phyloP scores from a whole-genome alignment of 2,113 vertebrate species.

The Campylomormyrus numenius region DNA sequence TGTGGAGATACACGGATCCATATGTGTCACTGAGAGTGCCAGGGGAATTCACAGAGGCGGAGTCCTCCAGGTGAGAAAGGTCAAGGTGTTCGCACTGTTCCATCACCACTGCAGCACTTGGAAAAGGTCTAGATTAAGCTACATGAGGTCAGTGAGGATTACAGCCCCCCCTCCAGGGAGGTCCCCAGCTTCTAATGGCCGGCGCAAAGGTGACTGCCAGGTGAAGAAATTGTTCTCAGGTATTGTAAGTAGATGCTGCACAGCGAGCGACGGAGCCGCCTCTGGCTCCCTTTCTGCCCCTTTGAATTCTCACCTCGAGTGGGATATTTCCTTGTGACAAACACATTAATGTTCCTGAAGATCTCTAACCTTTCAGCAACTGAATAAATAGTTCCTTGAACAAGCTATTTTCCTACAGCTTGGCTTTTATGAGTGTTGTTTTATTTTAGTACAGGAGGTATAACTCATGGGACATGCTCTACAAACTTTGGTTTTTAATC shows the following conservation, averaged over 20 bases:
- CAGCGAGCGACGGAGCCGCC: neutral
- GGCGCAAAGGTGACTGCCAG: neutral
- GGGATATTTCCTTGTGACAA: neutral
- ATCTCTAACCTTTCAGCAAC: neutral
- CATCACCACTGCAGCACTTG: neutral
- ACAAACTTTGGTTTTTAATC: neutral
- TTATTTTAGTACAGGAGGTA: neutral
- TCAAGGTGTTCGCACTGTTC: neutral
- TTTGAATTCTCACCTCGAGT: neutral
- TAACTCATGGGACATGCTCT: neutral
- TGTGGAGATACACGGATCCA: neutral
- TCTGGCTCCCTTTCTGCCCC: neutral
- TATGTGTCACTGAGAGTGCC: neutral
- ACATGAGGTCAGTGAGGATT: neutral
- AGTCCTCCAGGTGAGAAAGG: neutral
- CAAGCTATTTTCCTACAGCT: neutral
- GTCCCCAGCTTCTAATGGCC: neutral
- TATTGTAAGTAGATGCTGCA: neutral
- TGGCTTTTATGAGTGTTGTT: neutral
- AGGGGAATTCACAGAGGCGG: neutral
- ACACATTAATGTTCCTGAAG: neutral
- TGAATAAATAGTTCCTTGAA: constrained; percentile 1
- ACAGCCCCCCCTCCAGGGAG: neutral
- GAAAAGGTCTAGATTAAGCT: neutral
- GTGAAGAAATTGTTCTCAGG: neutral